A percentile compares a stretch with the other conserved stretches of the same genome.
Evolutionary conservation across 2,113 vertebrate species (phyloP).

Genomic region (Larimichthys polyactis): DNA sequence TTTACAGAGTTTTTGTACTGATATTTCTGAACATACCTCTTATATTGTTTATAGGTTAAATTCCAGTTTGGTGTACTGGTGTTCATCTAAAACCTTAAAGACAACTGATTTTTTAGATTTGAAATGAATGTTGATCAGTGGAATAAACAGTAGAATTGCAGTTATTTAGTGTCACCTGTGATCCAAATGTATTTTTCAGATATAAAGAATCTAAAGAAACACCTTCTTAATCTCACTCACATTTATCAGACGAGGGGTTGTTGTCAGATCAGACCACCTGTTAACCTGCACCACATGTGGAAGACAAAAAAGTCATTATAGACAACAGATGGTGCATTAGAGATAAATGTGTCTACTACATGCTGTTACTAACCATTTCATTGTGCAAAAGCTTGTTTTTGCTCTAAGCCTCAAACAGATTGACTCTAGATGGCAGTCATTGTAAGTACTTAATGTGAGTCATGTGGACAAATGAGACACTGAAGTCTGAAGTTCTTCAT

Average conservation of each 20-base stretch:
- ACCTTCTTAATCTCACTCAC: not conserved
- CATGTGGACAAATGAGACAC: conserved; percentile 29
- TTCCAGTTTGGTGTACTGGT: no score
- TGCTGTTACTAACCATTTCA: not conserved
- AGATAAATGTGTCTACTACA: conserved; percentile 47
- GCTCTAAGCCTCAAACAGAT: not conserved
- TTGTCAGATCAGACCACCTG: not conserved
- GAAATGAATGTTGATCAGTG: no score
- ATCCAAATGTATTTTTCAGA: not conserved
- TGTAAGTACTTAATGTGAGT: not conserved
- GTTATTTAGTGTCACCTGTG: no score
- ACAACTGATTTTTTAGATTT: no score
- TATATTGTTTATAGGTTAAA: no score
- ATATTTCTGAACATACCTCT: not conserved
- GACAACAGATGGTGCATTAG: not conserved
- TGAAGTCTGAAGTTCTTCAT: not conserved
- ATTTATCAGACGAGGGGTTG: not conserved
- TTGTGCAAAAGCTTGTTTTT: not conserved
- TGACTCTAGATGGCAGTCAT: not conserved
- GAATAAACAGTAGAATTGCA: no score
- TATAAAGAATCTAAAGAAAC: not conserved
- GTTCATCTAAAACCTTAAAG: no score
- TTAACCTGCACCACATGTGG: not conserved
- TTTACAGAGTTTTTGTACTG: not conserved
- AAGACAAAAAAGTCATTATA: not conserved